Base-by-base conservation (phyloP, 1,140 invertebrate genomes). In the Anastrepha obliqua region DNA sequence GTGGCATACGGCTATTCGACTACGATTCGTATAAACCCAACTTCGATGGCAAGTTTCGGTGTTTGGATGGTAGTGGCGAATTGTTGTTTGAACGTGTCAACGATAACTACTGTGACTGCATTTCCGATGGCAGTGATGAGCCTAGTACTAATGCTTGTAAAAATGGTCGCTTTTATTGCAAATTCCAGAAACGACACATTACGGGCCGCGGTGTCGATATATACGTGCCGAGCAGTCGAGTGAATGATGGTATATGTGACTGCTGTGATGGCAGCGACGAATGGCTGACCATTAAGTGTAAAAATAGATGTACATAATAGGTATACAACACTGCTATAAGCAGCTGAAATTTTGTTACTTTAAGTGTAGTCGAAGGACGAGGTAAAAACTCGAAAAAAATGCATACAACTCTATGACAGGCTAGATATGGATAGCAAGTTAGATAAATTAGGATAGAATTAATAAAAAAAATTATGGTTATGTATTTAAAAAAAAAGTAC, bases 201-300 rank as follows among this genome's bases (percentile, higher is more conserved):
- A 91, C 94, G 8, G 93, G 94, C 59, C 89, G 93, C 86, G 91
- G 92, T 7, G 86, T 88, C 64, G 88, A 91, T 90, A 39, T 91
- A n/a, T 92, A 88, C 62, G 91, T 95, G 87, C 93, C 94, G 55
- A 95, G 95, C 58, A 94, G 94, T 89, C 95, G 96, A 91, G 97
- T 99, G 0, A 98, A 99, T 94, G 98, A 99, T 95, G 97, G 97
- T 17, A 96, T 98, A 87, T 99, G 98, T 95, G 98, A 97, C 92
- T 97, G 98, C 95, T 97, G 96, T 93, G 97, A 97, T 94, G 97
- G 97, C 51, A 97, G 96, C 62, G 97, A 97, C 93, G 97, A 97
- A 91, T 93, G 91, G 91, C 88, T 90, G 20, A 86, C 29, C 51
- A 90, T 81, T 42, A 70, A 89, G 65, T 93, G 92, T 87, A 88